Base-by-base conservation (phyloP, 2,113 vertebrate genomes). In the Albula glossodonta region DNA sequence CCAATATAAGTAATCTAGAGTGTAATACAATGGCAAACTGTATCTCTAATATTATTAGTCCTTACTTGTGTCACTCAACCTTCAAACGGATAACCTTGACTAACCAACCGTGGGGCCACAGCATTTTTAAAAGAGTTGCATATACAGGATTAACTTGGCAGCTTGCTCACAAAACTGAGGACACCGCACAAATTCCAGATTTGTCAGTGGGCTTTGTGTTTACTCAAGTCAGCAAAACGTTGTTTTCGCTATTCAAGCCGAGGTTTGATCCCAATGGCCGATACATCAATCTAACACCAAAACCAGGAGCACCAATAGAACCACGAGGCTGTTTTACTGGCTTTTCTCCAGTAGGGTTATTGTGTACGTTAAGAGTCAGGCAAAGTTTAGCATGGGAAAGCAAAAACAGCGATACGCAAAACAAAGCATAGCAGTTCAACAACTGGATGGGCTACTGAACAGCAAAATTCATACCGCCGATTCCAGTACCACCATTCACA, bases 81-180 rank as follows among this genome's bases (percentile, higher is more conserved):
- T 60, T 81, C 78, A 81, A 77, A 8, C 79, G 66, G 80, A 88
- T 85, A 80, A 81, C 52, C 83, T 85, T 88, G 85, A 85, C 70
- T 31, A 84, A 57, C 31, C 74, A 51, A 70, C 31, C 41, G 12
- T 78, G 78, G 25, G 51, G 53, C 5, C 51, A 86, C 53, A 49
- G 51, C 84, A 70, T 74, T 80, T 86, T 79, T 79, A 70, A 80
- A 89, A 78, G 31, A 56, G 4, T 51, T n/a, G 41, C 22, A 56
- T 53, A 51, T 81, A 77, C 48, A 56, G 83, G 80, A 77, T 74
- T 77, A 82, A 31, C 49, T 12, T 60, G 12, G 52, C 50, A 86
- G 31, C 66, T 41, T 53, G 4, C 31, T 11, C 22, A 13, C 13
- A 52, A 50, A 57, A 83, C 31, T 50, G 50, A 78, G 51, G 80